Evolutionary conservation across 2,797 vertebrate genomes (phyloP).

Genomic region (Oreochromis grahami): DNA sequence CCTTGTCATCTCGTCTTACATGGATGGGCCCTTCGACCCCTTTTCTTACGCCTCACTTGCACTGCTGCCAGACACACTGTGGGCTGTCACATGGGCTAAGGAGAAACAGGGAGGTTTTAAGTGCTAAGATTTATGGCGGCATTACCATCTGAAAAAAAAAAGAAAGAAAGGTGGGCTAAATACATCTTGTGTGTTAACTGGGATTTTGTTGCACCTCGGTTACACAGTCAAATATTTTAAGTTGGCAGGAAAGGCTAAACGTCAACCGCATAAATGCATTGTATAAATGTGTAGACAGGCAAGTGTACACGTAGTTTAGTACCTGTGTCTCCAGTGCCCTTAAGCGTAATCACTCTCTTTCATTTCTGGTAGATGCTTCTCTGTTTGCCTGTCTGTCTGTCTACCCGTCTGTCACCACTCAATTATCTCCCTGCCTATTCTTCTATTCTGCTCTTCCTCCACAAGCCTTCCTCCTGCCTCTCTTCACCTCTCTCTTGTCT

Average conservation of each 20-base stretch:
- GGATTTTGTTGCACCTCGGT: constrained; percentile 38
- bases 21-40: constrained; percentile 71
- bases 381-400: constrained; percentile 19
- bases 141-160: constrained; percentile 9
- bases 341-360: constrained; percentile 53
- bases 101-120: constrained; percentile 53
- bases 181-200: constrained; percentile 29
- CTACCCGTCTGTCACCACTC: constrained; percentile 50
- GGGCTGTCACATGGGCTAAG: constrained; percentile 69
- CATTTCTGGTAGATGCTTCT: constrained; percentile 32
- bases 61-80: constrained; percentile 67
- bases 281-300: constrained; percentile 52
- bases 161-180: constrained; percentile 36
- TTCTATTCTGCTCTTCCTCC: constrained; percentile 5
- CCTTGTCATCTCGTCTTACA: constrained; percentile 75
- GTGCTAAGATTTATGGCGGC: constrained; percentile 47
- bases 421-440: constrained; percentile 48
- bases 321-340: constrained; percentile 31
- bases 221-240: constrained; percentile 46
- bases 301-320: constrained; percentile 36
- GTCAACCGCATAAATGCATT: constrained; percentile 42
- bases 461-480: constrained; percentile 22
- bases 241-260: constrained; percentile 54
- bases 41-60: constrained; percentile 69
- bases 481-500: constrained; percentile 52